These are phyloP conservation scores for Nerophis ophidion DNA, from an alignment of 2,113 vertebrate genomes.

Conservation along the genomic window DNA sequence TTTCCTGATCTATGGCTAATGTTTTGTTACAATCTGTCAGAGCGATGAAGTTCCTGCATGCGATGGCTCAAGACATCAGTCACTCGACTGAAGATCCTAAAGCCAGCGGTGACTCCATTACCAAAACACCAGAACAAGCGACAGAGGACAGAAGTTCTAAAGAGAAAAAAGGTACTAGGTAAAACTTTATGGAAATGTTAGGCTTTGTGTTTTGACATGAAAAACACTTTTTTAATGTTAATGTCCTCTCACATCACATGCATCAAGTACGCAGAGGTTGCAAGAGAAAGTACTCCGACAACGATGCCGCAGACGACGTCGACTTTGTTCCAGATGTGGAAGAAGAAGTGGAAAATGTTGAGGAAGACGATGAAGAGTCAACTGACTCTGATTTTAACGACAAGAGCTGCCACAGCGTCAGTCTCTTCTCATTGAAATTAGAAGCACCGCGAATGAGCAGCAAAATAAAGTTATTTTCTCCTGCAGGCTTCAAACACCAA, in stretches of 20 bases:
- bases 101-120: not conserved
- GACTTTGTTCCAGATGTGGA: constrained; percentile 76
- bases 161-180: constrained; percentile 27
- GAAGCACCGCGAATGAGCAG: too few species aligned
- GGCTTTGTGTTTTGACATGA: too few species aligned
- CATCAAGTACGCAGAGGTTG: constrained; percentile 24
- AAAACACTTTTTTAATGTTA: not conserved
- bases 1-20: too few species aligned
- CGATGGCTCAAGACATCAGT: constrained; percentile 73
- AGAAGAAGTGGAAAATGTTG: constrained; percentile 64
- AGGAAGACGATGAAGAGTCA: constrained; percentile 36
- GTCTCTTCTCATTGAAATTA: not conserved
- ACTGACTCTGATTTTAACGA: not conserved
- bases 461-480: not conserved
- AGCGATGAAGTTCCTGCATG: constrained; percentile 86
- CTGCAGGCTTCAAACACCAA: not conserved
- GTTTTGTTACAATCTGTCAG: constrained; percentile 50
- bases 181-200: not conserved
- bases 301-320: constrained; percentile 52
- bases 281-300: constrained; percentile 54
- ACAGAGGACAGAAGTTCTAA: constrained; percentile 2
- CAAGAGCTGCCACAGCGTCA: not conserved
- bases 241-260: not conserved
- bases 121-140: not conserved
- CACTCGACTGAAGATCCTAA: constrained; percentile 26